Evolutionary conservation across 2,113 vertebrate species (phyloP).

Genomic region (Peucedramus taeniatus): DNA sequence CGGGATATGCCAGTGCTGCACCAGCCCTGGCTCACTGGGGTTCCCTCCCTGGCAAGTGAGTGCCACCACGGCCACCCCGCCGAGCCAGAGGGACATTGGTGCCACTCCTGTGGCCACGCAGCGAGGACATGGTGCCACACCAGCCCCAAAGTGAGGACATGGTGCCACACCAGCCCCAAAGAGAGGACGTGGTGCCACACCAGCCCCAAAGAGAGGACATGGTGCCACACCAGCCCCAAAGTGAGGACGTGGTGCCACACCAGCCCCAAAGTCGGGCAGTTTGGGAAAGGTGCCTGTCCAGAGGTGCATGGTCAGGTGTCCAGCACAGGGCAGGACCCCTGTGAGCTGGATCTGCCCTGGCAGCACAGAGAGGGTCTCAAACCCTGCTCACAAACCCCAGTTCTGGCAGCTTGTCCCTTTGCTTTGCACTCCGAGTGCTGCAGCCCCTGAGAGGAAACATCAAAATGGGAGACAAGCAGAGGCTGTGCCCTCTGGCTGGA

Average conservation of each 20-base stretch:
- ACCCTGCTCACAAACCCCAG: rapidly evolving
- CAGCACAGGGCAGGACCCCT: rapidly evolving
- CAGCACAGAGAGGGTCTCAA: not conserved
- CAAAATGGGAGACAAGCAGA: not conserved
- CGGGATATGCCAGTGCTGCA: not conserved
- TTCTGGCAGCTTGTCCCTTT: not conserved
- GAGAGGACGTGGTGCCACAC: not conserved
- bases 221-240: not conserved
- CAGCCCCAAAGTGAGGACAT: rapidly evolving
- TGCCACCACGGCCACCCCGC: rapidly evolving
- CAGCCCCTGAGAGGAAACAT: not conserved
- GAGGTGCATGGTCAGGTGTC: rapidly evolving
- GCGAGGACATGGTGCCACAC: not conserved
- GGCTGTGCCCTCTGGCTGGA: not conserved
- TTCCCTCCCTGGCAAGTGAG: rapidly evolving
- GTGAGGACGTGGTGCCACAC: rapidly evolving
- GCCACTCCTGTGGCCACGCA: not conserved
- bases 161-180: not conserved
- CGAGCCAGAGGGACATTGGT: rapidly evolving
- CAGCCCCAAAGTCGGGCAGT: rapidly evolving
- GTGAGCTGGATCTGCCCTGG: not conserved
- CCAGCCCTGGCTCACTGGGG: not conserved
- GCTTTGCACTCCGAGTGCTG: not conserved
- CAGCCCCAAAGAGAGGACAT: too few relatives aligned
- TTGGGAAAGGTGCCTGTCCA: not conserved